These are phyloP conservation scores for Eubasilissa regina DNA, from an alignment of 1,140 invertebrate genomes.

Conservation along the genomic window DNA sequence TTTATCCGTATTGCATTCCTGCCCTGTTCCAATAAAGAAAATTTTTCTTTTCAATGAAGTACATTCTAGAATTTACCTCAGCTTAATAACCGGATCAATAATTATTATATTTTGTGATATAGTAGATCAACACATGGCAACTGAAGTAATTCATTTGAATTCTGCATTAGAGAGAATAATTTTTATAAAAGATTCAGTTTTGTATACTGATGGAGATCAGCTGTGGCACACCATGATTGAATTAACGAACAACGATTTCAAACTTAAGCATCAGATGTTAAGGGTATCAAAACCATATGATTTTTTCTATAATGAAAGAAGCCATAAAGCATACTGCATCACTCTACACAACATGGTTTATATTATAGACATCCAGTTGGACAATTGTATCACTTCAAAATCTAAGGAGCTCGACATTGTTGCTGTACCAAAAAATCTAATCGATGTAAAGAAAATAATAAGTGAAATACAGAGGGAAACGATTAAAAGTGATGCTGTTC, in stretches of 20 bases:
- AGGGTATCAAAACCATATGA: conserved; percentile 19
- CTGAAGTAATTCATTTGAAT: conserved; percentile 43
- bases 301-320: conserved; percentile 35
- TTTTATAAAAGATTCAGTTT: conserved; percentile 6
- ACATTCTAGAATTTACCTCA: conserved; percentile 33
- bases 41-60: conserved; percentile 17
- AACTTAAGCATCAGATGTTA: conserved; percentile 3
- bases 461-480: conserved; percentile 32
- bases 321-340: conserved; percentile 10
- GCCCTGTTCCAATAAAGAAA: conserved; percentile 21
- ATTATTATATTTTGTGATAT: conserved; percentile 34
- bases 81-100: conserved; percentile 36
- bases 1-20: background rate
- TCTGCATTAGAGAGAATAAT: conserved; percentile 33
- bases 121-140: conserved; percentile 12
- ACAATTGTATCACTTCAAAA: background rate
- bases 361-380: background rate
- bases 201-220: conserved; percentile 35
- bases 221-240: conserved; percentile 26
- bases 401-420: background rate
- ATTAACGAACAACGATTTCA: conserved; percentile 17
- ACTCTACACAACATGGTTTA: conserved; percentile 23
- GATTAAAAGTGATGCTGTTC: conserved; percentile 30
- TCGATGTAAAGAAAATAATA: background rate
- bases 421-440: conserved; percentile 26